Percentiles rank a stretch among this genome's conserved stretches.
Evolutionary conservation across 2,113 vertebrate species (phyloP).

Genomic region (Pygathrix nemaeus): DNA sequence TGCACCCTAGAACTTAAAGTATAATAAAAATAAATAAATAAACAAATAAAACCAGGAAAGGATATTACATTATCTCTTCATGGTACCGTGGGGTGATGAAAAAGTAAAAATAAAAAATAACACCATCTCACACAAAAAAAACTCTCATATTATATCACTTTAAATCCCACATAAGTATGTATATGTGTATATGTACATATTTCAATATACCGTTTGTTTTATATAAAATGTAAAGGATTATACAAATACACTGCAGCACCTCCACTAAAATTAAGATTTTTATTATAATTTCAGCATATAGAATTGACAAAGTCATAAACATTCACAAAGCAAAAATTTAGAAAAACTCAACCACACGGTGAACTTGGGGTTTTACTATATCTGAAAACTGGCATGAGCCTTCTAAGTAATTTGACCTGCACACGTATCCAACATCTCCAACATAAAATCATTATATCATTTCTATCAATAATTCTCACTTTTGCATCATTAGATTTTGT

Average conservation of each 20-base stretch:
- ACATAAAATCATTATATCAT: not conserved
- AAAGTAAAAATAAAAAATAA: too few species aligned
- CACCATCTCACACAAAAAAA: too few species aligned
- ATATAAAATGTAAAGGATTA: not conserved
- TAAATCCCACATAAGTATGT: not conserved
- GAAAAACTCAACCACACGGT: not conserved
- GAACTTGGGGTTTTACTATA: not conserved
- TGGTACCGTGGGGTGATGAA: too few species aligned
- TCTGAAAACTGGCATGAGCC: not conserved
- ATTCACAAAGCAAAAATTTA: not conserved
- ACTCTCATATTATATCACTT: not conserved
- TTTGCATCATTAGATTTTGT: not conserved
- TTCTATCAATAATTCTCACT: not conserved
- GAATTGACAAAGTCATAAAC: not conserved
- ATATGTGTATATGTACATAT: not conserved
- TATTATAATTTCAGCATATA: constrained; percentile 25
- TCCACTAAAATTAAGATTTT: constrained; percentile 31
- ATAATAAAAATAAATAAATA: too few species aligned
- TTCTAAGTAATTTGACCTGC: not conserved
- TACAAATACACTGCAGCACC: not conserved
- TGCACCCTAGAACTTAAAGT: too few species aligned
- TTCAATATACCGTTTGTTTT: not conserved
- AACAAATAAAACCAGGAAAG: too few species aligned
- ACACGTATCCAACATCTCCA: not conserved
- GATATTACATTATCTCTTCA: too few species aligned